Evolutionary conservation across 1,140 invertebrate species (phyloP), one percentile per base, ranked within the genome.

Genomic region (Drosophila chauvacae): DNA sequence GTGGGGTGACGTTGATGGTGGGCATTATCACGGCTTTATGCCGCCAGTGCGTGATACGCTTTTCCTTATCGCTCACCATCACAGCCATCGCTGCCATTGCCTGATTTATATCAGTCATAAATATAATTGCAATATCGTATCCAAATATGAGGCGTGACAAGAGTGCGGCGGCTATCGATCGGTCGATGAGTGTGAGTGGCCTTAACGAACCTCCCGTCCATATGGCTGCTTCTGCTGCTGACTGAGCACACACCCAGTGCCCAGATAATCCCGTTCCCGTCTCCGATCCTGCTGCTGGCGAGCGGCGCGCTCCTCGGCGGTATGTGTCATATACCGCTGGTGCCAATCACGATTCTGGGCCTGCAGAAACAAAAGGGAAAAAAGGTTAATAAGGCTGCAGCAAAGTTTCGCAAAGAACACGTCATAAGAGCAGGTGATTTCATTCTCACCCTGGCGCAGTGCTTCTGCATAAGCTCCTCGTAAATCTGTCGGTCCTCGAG

Each of bases 1-100:
- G 39, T 35, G 47, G 28, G 39, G 35, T 48, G 62, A 60, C 77
- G 56, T 72, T 78, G 56, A 68, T 64, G 61, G 47, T 55, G 50
- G 68, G 42, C 81, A 80, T 80, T 85, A 74, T 65, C 64, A 85
- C 68, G 51, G 50, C 44, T 81, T 86, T 71, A 86, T 75, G 55
- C 55, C 42, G 44, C 6, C 47, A 41, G 57, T 81, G 82, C 78
- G 82, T 81, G 74, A 65, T 78, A 65, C 50, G 68, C 47, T 61
- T 84, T 82, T 86, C 55, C 79, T 69, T 79, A 81, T 76, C 62
- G 82, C 30, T 47, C 50, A 51, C 61, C 74, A 75, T 78, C 62
- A 69, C 35, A 30, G 45, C 41, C 26, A 41, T 78, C 55, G 74
- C 35, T 26, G 45, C 41, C 26, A 41, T 35, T n/a, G 63, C 1